Conservation (phyloP, 2,113 vertebrate species). For the Planiliza haematocheilus region DNA sequence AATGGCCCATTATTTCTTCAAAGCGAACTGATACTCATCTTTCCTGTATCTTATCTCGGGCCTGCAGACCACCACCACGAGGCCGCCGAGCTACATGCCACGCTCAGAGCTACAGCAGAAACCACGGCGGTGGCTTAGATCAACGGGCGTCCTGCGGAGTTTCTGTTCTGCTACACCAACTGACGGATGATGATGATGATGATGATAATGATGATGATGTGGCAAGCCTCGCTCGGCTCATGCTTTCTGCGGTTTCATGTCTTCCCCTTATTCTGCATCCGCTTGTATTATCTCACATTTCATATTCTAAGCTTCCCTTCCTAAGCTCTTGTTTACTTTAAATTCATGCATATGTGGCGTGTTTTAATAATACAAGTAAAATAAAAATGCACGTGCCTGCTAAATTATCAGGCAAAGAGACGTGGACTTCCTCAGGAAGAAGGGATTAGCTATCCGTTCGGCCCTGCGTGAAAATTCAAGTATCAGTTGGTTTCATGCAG, state of each 20-base stretch:
- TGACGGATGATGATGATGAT: too few species aligned
- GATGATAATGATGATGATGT: too few species aligned
- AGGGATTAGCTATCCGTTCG: too few species aligned
- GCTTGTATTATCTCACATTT: too few species aligned
- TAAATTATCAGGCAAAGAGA: too few species aligned
- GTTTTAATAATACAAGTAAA: too few species aligned
- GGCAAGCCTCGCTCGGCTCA: background rate
- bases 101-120: background rate
- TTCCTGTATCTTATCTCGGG: constrained; percentile 2
- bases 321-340: background rate
- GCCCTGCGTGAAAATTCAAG: too few species aligned
- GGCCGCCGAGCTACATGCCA: constrained; percentile 1
- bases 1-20: background rate
- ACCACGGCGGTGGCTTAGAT: background rate
- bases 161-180: too few species aligned
- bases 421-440: too few species aligned
- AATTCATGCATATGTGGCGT: background rate
- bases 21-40: background rate
- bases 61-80: constrained; percentile 8
- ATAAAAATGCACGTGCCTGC: background rate
- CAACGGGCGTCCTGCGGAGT: too few species aligned
- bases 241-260: background rate
- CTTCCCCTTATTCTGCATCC: too few species aligned
- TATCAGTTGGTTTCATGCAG: too few species aligned
- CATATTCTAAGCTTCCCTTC: background rate